These are phyloP conservation scores for Ceramica pisi DNA, from an alignment of 2,888 invertebrate species.

Conservation along the genomic window DNA sequence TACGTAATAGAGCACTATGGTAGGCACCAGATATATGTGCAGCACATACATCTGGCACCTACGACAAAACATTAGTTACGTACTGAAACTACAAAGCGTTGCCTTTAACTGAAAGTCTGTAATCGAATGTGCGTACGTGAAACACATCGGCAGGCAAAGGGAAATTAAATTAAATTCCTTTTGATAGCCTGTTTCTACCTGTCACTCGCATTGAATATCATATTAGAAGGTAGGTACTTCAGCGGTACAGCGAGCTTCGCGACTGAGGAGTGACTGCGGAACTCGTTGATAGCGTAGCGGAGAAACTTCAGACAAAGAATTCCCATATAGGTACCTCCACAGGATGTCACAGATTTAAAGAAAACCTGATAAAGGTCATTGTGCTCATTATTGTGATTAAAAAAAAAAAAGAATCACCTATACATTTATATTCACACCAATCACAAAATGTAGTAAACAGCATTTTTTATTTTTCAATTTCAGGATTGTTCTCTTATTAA, in stretches of 20 bases:
- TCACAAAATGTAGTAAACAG: too few relatives aligned
- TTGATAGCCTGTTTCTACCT: conserved; percentile 53
- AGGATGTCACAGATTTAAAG: not conserved
- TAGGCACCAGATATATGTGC: too few relatives aligned
- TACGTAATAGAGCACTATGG: too few relatives aligned
- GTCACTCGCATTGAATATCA: conserved; percentile 56
- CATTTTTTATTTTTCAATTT: too few relatives aligned
- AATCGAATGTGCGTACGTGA: conserved; percentile 35
- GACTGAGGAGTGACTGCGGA: not conserved
- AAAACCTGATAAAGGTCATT: too few relatives aligned
- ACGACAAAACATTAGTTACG: conserved; percentile 12
- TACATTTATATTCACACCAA: too few relatives aligned
- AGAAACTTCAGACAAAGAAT: not conserved
- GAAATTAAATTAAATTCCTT: conserved; percentile 63
- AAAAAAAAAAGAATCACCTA: too few relatives aligned
- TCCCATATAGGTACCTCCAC: not conserved
- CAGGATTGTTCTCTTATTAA: too few relatives aligned
- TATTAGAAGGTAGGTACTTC: conserved; percentile 20
- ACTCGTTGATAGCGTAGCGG: not conserved
- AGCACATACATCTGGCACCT: too few relatives aligned
- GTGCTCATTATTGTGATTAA: too few relatives aligned
- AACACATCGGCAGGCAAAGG: conserved; percentile 35
- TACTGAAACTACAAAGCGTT: conserved; percentile 37
- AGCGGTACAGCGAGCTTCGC: not conserved
- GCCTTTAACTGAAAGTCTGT: conserved; percentile 25